Evolutionary conservation across 1,140 invertebrate genomes (phyloP), one percentile per base, ranked within the genome.

Genomic region (Maniola jurtina): DNA sequence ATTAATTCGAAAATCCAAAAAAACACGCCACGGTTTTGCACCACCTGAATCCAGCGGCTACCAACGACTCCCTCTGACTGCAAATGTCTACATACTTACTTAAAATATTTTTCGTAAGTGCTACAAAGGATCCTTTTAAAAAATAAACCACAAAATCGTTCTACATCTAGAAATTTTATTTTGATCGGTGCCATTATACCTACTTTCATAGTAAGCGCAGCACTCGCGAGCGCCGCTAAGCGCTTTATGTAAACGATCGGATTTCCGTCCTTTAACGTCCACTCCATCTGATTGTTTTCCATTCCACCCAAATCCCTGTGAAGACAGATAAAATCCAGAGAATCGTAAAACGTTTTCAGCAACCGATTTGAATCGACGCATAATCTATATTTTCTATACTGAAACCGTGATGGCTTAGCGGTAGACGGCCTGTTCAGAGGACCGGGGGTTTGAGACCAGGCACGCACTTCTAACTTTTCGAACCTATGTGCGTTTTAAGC

Each of bases 221-320:
- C 52, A 55, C 52, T 33, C 40, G 58, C 47, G 59, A 68, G 55
- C 36, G 55, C 55, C 61, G 54, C 70, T 67, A 63, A 67, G 65
- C 61, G 64, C 68, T 79, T 80, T 71, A 71, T 75, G 66, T 71
- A 75, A 76, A 73, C 70, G 75, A 73, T 54, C 45, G 70, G 68
- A 61, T 71, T 72, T 55, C 64, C 61, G 66, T 64, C 64, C 73
- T 77, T 81, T 76, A 77, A 77, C 72, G 71, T 75, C 70, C 79
- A 79, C 77, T 81, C 73, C 70, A 61, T 71, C 70, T 77, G 72
- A 80, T 79, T 79, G 76, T 77, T 78, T 79, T 80, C 71, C 67
- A 75, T 76, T 71, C 67, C 56, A 73, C 71, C 61, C 71, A 77
- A 80, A 80, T 76, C 68, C 68, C 42, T 61, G 16, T 38, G 65